Base-by-base conservation (phyloP, 2,113 vertebrate species). In the Periophthalmus modestus region DNA sequence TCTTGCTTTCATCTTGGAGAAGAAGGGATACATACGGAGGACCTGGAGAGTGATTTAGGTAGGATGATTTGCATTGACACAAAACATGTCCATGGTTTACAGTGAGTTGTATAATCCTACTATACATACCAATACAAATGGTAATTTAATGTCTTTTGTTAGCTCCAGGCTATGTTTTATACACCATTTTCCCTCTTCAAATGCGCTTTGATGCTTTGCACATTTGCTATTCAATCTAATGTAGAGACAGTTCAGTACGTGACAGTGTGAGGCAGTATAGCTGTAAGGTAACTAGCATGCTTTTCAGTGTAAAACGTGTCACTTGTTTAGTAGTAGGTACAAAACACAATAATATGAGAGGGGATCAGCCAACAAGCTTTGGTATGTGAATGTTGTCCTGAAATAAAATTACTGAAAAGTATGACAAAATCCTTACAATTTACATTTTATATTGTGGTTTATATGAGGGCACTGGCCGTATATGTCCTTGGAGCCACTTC, bases 21-120 rank as follows among this genome's bases (percentile, higher is more conserved):
- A 98, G 97, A 98, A 95, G 97, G 96, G 92, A 95, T 99, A 90
- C 97, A 97, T 91, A 97, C 97, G 39, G 97, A 98, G 83, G 97
- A 98, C 87, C 94, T 95, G 92, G 96, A 98, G 92, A 94, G 93
- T 91, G 97, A 98, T 93, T 90, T 98, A 94, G 96, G 97, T 98
- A 96, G 92, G 80, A 36, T 10, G 69, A 55, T 46, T 74, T 54
- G 7, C 71, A 10, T 59, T 58, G 4, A 59, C 28, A 55, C 23
- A 21, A 34, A 34, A 21, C 28, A 62, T 59, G 23, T 59, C 23
- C 54, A 61, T 33, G 24, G 23, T 61, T 61, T 61, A 63, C 61
- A 36, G 61, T 36, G 28, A 13, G 62, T 23, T 50, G 7, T 50
- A 19, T 66, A 33, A 59, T 23, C 50, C 68, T 71, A 43, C 61